Evolutionary conservation across 2,888 invertebrate species (phyloP), one percentile per base, ranked within the genome.

Genomic region (Drosophila formosana): DNA sequence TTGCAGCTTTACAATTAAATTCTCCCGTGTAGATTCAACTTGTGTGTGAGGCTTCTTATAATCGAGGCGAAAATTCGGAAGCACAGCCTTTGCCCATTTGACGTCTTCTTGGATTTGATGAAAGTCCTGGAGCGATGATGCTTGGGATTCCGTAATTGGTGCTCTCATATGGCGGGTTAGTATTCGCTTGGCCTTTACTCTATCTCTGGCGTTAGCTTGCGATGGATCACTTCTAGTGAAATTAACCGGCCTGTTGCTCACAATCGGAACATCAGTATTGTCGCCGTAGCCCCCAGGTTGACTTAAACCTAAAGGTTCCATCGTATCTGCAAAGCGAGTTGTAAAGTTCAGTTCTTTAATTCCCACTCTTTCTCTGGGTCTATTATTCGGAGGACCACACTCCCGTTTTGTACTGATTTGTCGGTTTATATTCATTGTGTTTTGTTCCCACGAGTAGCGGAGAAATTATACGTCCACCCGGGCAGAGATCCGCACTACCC

Each of bases 401-500:
- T 57, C 49, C 71, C 32, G 4, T n/a, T 25, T 32, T 3, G 32
- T 55, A 28, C 28, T 41, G 25, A 37, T 51, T 51, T 41, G 41
- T 47, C 23, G 45, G 18, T 45, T 66, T 43, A 7, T 23, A 43
- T 58, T 72, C 71, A 71, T 65, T 30, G 11, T 30, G 13, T 39
- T 8, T 65, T 18, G 46, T 57, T 77, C 74, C 74, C 74, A 75
- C 75, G 75, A 77, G 52, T 18, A 30, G 78, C 75, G 47, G 75
- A 78, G 78, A 68, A 11, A 7, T 45, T 41, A 4, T n/a, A n/a
- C 41, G 74, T 75, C 75, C 68, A 49, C 56, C 68, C 72, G 73
- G 46, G 75, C 69, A 75, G 78, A 78, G 78, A 78, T 75, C 78
- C 69, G 75, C 75, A 0, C 0, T 75, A 13, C 75, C 64, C 78